Percentiles rank a stretch among this genome's conserved stretches.
phyloP scores from a whole-genome alignment of 2,113 vertebrate genomes.

The Epinephelus fuscoguttatus region DNA sequence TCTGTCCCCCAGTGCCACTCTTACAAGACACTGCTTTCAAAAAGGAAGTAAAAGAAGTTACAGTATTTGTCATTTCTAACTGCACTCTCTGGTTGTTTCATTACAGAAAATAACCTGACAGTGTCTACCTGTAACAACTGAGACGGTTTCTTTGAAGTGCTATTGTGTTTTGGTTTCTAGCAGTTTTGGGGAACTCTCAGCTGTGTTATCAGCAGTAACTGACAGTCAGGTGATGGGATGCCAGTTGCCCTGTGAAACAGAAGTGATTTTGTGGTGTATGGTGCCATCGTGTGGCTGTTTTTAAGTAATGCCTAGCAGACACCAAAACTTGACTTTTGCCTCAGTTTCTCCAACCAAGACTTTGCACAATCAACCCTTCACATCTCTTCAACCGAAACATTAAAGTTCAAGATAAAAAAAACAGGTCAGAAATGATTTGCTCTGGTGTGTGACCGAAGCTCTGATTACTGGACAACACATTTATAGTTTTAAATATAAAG shows the following conservation, averaged over 20 bases:
- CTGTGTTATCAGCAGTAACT: background rate
- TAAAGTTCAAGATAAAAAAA: background rate
- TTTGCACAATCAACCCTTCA: background rate
- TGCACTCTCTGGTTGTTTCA: background rate
- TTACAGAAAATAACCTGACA: background rate
- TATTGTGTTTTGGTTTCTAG: background rate
- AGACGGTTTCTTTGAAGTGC: background rate
- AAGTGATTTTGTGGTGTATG: constrained; percentile 4
- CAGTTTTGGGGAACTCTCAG: background rate
- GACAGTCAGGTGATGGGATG: background rate
- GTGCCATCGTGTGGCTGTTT: constrained; percentile 54
- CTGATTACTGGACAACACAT: background rate
- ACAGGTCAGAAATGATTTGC: background rate
- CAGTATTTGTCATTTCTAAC: background rate
- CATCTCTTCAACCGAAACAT: background rate
- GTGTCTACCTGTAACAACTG: background rate
- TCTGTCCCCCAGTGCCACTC: too few relatives aligned
- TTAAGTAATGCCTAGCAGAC: background rate
- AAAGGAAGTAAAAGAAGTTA: constrained; percentile 60
- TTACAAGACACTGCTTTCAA: constrained; percentile 35
- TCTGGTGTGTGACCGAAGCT: background rate
- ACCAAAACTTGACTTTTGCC: background rate
- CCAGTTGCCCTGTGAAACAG: background rate
- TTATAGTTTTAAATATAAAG: background rate
- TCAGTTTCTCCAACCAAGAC: too few relatives aligned